Evolutionary conservation across 2,113 vertebrate species (phyloP), one percentile per base, ranked within the genome.

Genomic region (Tyrannus savana): DNA sequence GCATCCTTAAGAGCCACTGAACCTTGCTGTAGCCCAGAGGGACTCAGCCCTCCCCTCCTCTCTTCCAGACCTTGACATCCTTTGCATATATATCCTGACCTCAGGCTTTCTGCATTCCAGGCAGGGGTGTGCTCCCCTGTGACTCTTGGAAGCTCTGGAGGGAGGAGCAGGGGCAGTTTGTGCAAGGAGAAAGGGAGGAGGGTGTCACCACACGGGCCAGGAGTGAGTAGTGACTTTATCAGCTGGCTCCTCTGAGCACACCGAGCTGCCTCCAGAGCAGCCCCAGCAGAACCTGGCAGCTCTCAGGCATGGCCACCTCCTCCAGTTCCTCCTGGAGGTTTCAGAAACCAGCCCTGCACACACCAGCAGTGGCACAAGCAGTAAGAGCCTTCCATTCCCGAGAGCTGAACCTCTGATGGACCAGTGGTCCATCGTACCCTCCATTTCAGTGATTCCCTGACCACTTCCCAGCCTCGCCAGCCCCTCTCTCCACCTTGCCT

Each of bases 161-260:
- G 74, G 53, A 91, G 53, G 28, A 93, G 67, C 67, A 44, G 74
- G 58, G 49, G 24, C 28, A 5, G 55, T 42, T 4, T 12, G 49
- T n/a, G 75, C 25, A 15, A 5, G 80, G 47, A 53, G 47, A 30
- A 41, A 69, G 46, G 47, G 9, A 77, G 33, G 25, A 59, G 23
- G 52, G 6, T 17, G 84, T 55, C 39, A 7, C 22, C 35, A 7
- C 31, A 4, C 11, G 0, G 0, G 30, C 30, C 62, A 37, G 53
- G 22, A 47, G 22, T 0, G 0, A 49, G 59, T 11, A 8, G 53
- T 7, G 75, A 12, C 83, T 66, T 49, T 3, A 27, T 44, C 53
- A 41, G 7, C 37, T 19, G 28, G 3, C 8, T 23, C 3, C 0
- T 5, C 46, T 5, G 31, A n/a, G 74, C n/a, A 8, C 35, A 14